A percentile compares a stretch with the other conserved stretches of the same genome.
These are phyloP conservation scores for Eriosoma lanigerum DNA, from an alignment of 1,140 invertebrate species.

Conservation along the genomic window DNA sequence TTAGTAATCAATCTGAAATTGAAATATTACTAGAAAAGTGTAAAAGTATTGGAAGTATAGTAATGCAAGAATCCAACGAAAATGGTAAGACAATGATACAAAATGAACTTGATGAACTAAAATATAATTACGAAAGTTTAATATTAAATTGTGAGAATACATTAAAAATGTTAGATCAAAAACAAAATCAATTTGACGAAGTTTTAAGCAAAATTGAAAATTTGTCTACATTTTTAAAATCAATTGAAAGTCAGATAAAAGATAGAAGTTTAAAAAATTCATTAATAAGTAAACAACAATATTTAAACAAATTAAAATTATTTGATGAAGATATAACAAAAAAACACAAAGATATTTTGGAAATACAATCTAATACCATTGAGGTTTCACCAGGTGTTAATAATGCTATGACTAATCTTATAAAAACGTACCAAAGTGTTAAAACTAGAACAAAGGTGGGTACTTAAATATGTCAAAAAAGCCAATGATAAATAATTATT, in stretches of 20 bases:
- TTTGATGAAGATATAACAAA: conserved; percentile 73
- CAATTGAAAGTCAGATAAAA: conserved; percentile 80
- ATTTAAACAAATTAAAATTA: conserved; percentile 76
- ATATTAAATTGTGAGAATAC: conserved; percentile 69
- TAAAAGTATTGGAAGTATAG: conserved; percentile 69
- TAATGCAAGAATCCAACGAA: conserved; percentile 76
- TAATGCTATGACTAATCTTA: conserved; percentile 75
- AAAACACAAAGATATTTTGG: conserved; percentile 72
- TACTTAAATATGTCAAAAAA: conserved; percentile 54
- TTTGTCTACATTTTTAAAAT: conserved; percentile 80
- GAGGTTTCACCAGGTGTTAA: conserved; percentile 77
- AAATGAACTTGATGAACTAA: conserved; percentile 74
- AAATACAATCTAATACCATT: conserved; percentile 70
- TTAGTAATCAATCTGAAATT: conserved; percentile 72
- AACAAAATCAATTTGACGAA: conserved; percentile 75
- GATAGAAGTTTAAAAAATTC: conserved; percentile 88
- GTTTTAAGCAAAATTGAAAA: conserved; percentile 76
- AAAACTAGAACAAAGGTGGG: conserved; percentile 76
- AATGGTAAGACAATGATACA: conserved; percentile 74
- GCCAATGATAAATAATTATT: conserved; percentile 5
- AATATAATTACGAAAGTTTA: conserved; percentile 76
- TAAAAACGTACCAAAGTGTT: conserved; percentile 80
- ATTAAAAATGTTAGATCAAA: conserved; percentile 69
- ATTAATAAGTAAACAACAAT: conserved; percentile 75
- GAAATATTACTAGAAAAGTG: conserved; percentile 72